A percentile compares a stretch with the other conserved stretches of the same genome.
Evolutionary conservation across 1,140 invertebrate genomes (phyloP).

Genomic region (Mycetomoellerius zeteki): DNA sequence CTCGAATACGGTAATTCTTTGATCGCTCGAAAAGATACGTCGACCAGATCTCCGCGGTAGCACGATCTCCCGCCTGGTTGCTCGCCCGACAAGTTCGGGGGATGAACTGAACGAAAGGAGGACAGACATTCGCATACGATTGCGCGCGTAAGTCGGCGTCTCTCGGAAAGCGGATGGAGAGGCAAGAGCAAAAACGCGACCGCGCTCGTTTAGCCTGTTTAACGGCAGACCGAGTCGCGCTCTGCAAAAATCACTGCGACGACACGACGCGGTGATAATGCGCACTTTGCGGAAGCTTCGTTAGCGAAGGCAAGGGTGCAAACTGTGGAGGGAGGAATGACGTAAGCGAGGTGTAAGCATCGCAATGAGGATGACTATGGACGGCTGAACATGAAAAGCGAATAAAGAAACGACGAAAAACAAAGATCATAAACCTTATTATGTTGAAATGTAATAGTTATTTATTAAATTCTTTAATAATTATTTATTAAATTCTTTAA

Average conservation of each 20-base stretch:
- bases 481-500: no score
- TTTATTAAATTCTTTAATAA: background rate
- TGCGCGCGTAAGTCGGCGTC: conserved; percentile 64
- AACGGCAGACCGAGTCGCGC: conserved; percentile 54
- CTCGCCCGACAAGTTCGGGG: conserved; percentile 3
- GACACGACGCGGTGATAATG: conserved; percentile 44
- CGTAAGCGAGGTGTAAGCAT: conserved; percentile 14
- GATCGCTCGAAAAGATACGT: conserved; percentile 83
- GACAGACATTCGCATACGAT: conserved; percentile 47
- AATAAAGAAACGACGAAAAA: background rate
- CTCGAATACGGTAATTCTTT: conserved; percentile 83
- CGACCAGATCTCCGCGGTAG: conserved; percentile 46
- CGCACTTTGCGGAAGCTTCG: conserved; percentile 56
- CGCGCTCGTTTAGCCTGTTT: conserved; percentile 59
- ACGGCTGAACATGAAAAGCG: background rate
- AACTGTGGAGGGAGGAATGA: background rate
- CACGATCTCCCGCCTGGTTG: background rate
- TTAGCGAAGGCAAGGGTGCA: conserved; percentile 28
- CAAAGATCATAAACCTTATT: background rate
- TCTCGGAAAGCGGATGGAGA: conserved; percentile 18
- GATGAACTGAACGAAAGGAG: conserved; percentile 42
- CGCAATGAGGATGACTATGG: conserved; percentile 15
- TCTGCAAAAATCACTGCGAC: conserved; percentile 52
- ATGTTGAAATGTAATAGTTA: background rate
- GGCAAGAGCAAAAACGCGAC: conserved; percentile 22